Conservation (phyloP, 1,140 invertebrate genomes). For the Apis florea region DNA sequence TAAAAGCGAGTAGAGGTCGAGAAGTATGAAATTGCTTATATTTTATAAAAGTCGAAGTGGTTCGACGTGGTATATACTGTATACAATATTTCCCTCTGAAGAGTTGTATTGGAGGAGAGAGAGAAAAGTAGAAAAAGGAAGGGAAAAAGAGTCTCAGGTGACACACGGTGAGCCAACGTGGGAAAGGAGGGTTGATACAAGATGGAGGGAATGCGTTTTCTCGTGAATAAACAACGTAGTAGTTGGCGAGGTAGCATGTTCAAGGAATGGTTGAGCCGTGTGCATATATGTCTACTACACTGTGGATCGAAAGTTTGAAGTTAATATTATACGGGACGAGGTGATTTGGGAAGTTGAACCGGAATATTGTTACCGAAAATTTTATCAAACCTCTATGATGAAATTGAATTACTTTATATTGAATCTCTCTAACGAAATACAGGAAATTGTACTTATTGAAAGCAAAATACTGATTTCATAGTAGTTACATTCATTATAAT, state of each 20-base stretch:
- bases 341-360: too few species aligned
- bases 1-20: slow-evolving; percentile 59
- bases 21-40: slow-evolving; percentile 71
- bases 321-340: too few species aligned
- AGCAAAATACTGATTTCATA: too few species aligned
- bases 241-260: slow-evolving; percentile 29
- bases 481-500: too few species aligned
- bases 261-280: slow-evolving; percentile 3
- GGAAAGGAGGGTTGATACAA: not conserved
- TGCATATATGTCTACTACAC: not conserved
- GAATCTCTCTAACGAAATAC: not conserved
- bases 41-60: slow-evolving; percentile 65
- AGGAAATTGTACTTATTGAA: too few species aligned
- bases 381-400: too few species aligned
- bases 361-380: too few species aligned
- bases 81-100: slow-evolving; percentile 3
- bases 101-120: slow-evolving; percentile 50
- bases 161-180: not conserved
- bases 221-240: slow-evolving; percentile 67
- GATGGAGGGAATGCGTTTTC: slow-evolving; percentile 40
- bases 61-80: slow-evolving; percentile 16
- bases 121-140: slow-evolving; percentile 8
- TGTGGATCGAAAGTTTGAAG: too few species aligned
- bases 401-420: not conserved
- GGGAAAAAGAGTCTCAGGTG: not conserved